Conservation (phyloP, 1,140 invertebrate species). For the Drosophila tsacasi region DNA sequence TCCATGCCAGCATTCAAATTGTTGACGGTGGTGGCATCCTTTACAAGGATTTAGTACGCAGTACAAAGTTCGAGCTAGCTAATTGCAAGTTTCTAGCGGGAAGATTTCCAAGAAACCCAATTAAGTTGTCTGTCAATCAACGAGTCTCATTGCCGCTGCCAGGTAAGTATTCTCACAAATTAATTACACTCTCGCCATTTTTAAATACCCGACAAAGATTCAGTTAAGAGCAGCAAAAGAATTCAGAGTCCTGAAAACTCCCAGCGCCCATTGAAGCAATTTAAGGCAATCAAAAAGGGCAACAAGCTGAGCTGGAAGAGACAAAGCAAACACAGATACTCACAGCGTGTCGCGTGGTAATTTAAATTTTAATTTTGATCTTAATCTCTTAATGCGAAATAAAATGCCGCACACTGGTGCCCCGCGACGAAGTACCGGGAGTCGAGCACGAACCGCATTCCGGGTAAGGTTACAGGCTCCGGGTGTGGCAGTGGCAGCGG, state of each 20-base stretch:
- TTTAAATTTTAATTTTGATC: conserved; percentile 85
- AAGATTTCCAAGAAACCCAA: conserved; percentile 71
- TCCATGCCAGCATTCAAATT: conserved; percentile 2
- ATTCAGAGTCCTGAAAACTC: conserved; percentile 10
- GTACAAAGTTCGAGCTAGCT: conserved; percentile 55
- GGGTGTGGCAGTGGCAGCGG: conserved; percentile 9
- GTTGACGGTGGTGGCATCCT: conserved; percentile 10
- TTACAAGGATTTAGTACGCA: conserved; percentile 10
- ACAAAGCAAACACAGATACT: conserved; percentile 44
- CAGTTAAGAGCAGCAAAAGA: neutral
- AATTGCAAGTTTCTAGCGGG: conserved; percentile 66
- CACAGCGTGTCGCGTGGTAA: conserved; percentile 75
- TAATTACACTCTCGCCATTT: conserved; percentile 61
- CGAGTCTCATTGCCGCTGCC: conserved; percentile 29
- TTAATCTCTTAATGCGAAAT: conserved; percentile 85
- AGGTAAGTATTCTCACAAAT: conserved; percentile 46
- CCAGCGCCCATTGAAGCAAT: conserved; percentile 55
- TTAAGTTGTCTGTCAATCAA: conserved; percentile 83
- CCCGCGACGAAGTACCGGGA: conserved; percentile 46
- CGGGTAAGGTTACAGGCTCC: conserved; percentile 2
- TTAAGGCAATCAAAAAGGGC: conserved; percentile 63
- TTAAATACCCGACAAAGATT: conserved; percentile 30
- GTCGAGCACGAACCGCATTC: conserved; percentile 38
- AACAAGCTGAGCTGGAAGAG: conserved; percentile 19
- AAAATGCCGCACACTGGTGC: conserved; percentile 84